These are phyloP conservation scores for Microchirus variegatus DNA, from an alignment of 2,797 vertebrate species.

Conservation along the genomic window DNA sequence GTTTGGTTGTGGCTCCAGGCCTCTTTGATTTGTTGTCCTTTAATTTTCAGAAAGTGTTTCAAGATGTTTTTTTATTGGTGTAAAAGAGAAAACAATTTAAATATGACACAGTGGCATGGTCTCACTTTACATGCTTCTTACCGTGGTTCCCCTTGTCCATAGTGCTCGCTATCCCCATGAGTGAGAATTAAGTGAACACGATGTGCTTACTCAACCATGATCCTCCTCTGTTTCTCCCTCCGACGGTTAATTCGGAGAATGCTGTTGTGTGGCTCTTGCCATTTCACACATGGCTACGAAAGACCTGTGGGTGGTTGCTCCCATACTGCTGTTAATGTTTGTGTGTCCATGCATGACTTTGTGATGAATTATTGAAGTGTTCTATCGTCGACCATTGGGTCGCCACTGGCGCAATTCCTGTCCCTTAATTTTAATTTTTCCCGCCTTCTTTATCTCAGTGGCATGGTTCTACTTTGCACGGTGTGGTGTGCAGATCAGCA, in stretches of 20 bases:
- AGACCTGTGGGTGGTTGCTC: slow-evolving; percentile 77
- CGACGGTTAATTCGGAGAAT: slow-evolving; percentile 75
- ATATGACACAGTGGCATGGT: slow-evolving; percentile 7
- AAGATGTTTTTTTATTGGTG: neutral
- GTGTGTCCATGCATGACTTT: slow-evolving; percentile 73
- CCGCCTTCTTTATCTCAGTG: slow-evolving; percentile 44
- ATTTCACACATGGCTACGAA: slow-evolving; percentile 80
- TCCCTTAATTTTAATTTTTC: slow-evolving; percentile 59
- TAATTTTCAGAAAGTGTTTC: slow-evolving; percentile 4
- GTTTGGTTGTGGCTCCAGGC: neutral
- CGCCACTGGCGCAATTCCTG: slow-evolving; percentile 20
- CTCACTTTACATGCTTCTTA: slow-evolving; percentile 36
- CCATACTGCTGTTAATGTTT: slow-evolving; percentile 60
- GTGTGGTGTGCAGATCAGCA: slow-evolving; percentile 66
- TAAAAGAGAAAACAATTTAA: neutral
- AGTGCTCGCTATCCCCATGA: slow-evolving; percentile 64
- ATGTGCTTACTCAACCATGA: slow-evolving; percentile 72
- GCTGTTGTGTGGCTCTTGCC: slow-evolving; percentile 71
- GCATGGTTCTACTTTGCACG: slow-evolving; percentile 58
- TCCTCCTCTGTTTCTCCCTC: slow-evolving; percentile 71
- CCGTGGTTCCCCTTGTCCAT: slow-evolving; percentile 38
- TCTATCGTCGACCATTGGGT: slow-evolving; percentile 59
- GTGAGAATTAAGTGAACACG: slow-evolving; percentile 77
- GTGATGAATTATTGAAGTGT: slow-evolving; percentile 76
- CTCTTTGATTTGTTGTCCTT: slow-evolving; percentile 5